Evolutionary conservation across 1,140 invertebrate genomes (phyloP).

Genomic region (Drosophila asahinai): DNA sequence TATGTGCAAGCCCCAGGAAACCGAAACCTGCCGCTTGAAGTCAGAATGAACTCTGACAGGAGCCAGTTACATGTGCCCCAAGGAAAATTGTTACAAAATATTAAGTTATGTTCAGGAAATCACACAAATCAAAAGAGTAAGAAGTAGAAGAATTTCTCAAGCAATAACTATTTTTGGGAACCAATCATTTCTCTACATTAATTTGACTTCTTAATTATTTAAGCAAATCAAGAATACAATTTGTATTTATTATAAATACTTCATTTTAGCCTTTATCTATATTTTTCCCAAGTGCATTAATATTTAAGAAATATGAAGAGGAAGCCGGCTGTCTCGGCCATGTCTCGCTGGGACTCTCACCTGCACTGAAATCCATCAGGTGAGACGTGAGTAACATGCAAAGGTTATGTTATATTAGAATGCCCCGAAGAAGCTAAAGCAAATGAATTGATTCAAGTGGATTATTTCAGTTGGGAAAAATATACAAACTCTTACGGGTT

Average conservation of each 20-base stretch:
- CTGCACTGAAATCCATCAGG: conserved; percentile 51
- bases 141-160: too few relatives aligned
- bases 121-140: background rate
- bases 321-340: conserved; percentile 7
- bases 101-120: background rate
- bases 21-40: conserved; percentile 8
- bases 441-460: background rate
- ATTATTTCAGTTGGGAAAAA: background rate
- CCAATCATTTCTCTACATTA: background rate
- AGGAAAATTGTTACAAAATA: background rate
- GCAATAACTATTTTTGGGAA: too few relatives aligned
- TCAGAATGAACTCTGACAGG: conserved; percentile 58
- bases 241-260: background rate
- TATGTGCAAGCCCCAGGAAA: conserved; percentile 21
- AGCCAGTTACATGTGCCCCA: background rate
- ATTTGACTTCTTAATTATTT: background rate
- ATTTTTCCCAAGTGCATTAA: background rate
- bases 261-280: too few relatives aligned
- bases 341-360: conserved; percentile 44
- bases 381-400: conserved; percentile 53
- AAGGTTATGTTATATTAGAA: conserved; percentile 16
- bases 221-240: too few relatives aligned
- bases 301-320: conserved; percentile 7
- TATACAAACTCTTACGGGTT: background rate
- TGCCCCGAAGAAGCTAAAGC: background rate